phyloP scores from a whole-genome alignment of 2,113 vertebrate genomes.

The Dipodomys ordii region DNA sequence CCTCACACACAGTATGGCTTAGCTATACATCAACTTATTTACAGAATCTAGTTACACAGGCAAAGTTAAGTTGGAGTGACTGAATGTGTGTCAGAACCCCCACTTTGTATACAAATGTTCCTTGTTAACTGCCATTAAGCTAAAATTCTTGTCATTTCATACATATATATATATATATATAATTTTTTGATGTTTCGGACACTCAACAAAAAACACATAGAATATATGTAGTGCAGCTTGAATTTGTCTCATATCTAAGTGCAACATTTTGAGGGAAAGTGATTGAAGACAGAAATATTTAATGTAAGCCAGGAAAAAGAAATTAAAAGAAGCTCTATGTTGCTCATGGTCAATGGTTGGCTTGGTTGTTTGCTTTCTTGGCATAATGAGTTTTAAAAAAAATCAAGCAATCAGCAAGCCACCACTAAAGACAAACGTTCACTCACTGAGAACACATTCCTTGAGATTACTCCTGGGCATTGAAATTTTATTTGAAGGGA shows the following conservation, averaged over 20 bases:
- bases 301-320: neutral
- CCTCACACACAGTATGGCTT: neutral
- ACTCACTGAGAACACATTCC: neutral
- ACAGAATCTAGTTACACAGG: neutral
- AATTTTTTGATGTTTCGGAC: slow-evolving; percentile 6
- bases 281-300: neutral
- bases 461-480: neutral
- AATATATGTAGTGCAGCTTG: neutral
- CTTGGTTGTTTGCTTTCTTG: neutral
- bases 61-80: neutral
- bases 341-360: neutral
- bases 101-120: neutral
- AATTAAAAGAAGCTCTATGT: neutral
- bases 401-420: neutral
- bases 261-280: neutral
- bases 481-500: neutral
- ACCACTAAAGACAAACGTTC: neutral
- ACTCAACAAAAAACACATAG: neutral
- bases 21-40: neutral
- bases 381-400: neutral
- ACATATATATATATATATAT: neutral
- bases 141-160: neutral
- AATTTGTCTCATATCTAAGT: neutral
- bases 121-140: neutral
- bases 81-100: neutral